Conservation (phyloP, 2,797 vertebrate species). For the Myotis pilosus region DNA sequence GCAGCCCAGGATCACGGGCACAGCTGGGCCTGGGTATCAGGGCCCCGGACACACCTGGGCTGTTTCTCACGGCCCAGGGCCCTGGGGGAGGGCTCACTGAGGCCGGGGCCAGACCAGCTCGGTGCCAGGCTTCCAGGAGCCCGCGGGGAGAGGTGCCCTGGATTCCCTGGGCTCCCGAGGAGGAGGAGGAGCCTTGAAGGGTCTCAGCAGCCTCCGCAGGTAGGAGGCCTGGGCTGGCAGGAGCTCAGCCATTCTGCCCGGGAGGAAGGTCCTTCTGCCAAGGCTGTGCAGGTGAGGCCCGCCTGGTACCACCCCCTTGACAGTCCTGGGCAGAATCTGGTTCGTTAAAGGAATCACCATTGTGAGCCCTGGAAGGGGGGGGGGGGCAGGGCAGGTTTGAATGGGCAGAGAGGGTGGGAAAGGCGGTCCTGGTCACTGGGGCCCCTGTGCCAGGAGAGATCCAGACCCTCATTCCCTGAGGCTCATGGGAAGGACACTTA, state of each 20-base stretch:
- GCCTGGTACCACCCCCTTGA: neutral
- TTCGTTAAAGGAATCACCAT: neutral
- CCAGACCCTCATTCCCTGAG: neutral
- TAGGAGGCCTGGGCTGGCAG: neutral
- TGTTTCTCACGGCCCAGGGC: constrained; percentile 17
- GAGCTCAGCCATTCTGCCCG: neutral
- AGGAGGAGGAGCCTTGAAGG: neutral
- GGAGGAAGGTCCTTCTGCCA: neutral
- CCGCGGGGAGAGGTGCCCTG: rapidly evolving
- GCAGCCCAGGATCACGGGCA: neutral
- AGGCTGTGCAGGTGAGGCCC: neutral
- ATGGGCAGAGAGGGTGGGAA: neutral
- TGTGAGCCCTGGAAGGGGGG: neutral
- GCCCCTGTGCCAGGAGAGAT: neutral
- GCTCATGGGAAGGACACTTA: neutral
- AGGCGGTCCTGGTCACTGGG: neutral
- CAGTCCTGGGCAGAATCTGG: neutral
- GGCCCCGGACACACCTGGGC: neutral
- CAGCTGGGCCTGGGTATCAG: neutral
- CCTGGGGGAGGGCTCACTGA: neutral
- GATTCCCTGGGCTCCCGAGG: neutral
- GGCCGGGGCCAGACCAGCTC: neutral
- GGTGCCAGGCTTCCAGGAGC: neutral
- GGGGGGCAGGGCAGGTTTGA: neutral
- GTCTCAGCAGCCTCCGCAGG: neutral